A percentile compares a stretch with the other conserved stretches of the same genome.
Conservation (phyloP, 2,797 vertebrate genomes). For the Pipistrellus pygmaeus region DNA sequence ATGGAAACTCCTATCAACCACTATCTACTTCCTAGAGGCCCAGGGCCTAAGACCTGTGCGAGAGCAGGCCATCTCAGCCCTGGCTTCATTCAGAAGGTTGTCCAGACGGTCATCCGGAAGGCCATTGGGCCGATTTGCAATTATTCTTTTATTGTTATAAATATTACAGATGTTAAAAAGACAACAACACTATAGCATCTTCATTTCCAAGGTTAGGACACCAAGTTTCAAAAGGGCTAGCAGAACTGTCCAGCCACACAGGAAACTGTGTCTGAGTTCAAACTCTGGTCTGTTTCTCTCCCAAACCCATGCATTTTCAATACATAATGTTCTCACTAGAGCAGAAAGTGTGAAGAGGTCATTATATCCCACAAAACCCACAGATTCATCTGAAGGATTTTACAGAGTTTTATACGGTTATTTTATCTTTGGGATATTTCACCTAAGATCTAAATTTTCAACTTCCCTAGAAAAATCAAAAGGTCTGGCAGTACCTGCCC, state of each 20-base stretch:
- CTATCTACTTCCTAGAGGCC: neutral
- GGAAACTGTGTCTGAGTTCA: neutral
- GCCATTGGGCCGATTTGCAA: too few relatives aligned
- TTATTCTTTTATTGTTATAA: too few relatives aligned
- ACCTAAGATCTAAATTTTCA: neutral
- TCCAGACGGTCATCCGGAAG: too few relatives aligned
- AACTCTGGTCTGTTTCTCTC: neutral
- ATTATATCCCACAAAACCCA: neutral
- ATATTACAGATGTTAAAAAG: neutral
- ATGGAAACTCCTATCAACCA: neutral
- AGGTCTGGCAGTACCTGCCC: neutral
- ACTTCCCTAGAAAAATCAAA: neutral
- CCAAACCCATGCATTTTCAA: neutral
- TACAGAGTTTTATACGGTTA: neutral
- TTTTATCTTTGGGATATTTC: neutral
- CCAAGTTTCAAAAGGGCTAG: neutral
- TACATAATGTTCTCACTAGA: neutral
- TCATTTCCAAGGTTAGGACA: slow-evolving; percentile 16
- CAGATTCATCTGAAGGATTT: too few relatives aligned
- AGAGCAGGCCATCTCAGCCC: too few relatives aligned
- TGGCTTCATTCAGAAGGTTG: too few relatives aligned
- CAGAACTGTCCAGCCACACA: neutral
- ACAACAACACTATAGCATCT: neutral
- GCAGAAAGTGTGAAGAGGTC: neutral
- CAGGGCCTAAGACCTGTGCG: too few relatives aligned